Conservation (phyloP, 2,113 vertebrate species). For the Heterochromis multidens region DNA sequence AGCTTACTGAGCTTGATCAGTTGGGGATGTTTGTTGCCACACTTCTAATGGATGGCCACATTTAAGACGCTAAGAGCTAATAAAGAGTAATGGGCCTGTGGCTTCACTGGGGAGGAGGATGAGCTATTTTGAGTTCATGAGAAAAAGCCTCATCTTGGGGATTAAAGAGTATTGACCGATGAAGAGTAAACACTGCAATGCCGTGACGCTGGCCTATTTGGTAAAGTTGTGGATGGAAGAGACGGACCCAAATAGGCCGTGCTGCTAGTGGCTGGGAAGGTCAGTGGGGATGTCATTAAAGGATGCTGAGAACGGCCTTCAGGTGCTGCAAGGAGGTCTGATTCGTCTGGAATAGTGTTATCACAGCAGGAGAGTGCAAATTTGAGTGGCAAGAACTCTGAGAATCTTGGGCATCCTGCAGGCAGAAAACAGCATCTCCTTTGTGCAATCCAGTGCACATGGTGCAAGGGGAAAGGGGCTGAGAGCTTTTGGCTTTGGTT, state of each 20-base stretch:
- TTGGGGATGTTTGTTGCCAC: conserved; percentile 52
- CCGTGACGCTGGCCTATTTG: conserved; percentile 41
- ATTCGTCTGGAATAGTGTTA: conserved; percentile 45
- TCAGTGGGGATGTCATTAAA: conserved; percentile 53
- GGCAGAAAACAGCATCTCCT: conserved; percentile 44
- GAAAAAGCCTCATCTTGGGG: conserved; percentile 68
- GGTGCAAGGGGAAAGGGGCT: conserved; percentile 35
- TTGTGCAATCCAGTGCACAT: conserved; percentile 48
- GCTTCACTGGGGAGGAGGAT: conserved; percentile 53
- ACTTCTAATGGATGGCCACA: conserved; percentile 68
- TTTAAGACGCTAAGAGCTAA: conserved; percentile 73
- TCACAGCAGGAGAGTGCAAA: conserved; percentile 25
- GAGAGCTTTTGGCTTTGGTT: conserved; percentile 48
- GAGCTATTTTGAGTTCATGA: conserved; percentile 71
- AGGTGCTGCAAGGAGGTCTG: conserved; percentile 50
- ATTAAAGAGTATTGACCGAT: conserved; percentile 71
- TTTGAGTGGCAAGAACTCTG: conserved; percentile 24
- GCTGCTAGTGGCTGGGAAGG: conserved; percentile 5
- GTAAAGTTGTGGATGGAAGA: conserved; percentile 40
- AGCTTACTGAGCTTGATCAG: conserved; percentile 17
- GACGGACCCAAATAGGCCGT: background rate
- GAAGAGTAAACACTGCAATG: conserved; percentile 66
- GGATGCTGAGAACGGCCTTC: conserved; percentile 28
- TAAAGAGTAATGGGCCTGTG: conserved; percentile 72
- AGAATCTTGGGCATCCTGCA: conserved; percentile 43